phyloP scores from a whole-genome alignment of 2,888 invertebrate species.

The Rapana venosa region DNA sequence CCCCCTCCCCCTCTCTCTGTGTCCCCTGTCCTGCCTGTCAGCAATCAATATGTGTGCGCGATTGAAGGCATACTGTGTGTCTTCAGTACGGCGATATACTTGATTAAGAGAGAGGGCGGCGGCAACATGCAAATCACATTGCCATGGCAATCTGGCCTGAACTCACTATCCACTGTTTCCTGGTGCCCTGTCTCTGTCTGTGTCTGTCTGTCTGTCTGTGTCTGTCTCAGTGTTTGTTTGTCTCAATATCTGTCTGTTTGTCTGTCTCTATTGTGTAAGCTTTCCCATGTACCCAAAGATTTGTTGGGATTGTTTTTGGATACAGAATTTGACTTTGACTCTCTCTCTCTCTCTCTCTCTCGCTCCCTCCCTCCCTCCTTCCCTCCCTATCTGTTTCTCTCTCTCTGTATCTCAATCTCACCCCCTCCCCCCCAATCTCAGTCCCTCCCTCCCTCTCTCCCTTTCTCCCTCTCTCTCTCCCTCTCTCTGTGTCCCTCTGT shows the following conservation, averaged over 20 bases:
- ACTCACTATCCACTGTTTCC: background rate
- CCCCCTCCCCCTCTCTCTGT: background rate
- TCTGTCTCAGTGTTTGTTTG: background rate
- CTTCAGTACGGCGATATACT: background rate
- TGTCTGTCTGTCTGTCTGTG: conserved; percentile 15
- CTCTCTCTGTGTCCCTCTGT: no score
- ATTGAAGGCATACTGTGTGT: background rate
- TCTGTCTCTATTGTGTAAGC: background rate
- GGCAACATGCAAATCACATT: no score
- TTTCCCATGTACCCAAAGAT: background rate
- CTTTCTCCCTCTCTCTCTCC: conserved; percentile 2
- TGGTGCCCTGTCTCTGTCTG: background rate
- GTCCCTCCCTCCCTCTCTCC: background rate
- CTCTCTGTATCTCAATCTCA: conserved; percentile 1
- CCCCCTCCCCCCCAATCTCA: no score
- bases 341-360: background rate
- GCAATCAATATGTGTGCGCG: background rate
- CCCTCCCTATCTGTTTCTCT: background rate
- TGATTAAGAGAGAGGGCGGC: no score
- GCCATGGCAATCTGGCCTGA: background rate
- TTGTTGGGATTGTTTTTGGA: no score
- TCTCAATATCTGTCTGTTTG: background rate
- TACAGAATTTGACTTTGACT: background rate
- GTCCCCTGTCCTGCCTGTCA: background rate
- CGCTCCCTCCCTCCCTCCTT: background rate